Conservation (phyloP, 2,888 invertebrate genomes). For the Macropis europaea region DNA sequence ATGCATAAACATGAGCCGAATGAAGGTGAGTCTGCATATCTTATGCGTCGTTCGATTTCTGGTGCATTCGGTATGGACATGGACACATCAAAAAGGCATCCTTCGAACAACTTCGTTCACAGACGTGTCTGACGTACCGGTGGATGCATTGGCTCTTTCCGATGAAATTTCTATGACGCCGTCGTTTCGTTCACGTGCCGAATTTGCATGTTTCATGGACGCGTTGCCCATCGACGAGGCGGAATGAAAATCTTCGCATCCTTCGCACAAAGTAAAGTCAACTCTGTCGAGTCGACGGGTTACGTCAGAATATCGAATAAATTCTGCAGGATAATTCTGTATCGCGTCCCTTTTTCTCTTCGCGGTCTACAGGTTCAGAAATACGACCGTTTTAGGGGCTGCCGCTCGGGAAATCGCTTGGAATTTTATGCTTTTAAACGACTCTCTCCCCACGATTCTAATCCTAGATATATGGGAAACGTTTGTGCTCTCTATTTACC, state of each 20-base stretch:
- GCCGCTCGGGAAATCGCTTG: background rate
- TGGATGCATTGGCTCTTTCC: slow-evolving; percentile 22
- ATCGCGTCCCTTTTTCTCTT: slow-evolving; percentile 45
- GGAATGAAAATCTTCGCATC: slow-evolving; percentile 1
- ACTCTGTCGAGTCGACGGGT: slow-evolving; percentile 6
- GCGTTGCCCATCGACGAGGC: background rate
- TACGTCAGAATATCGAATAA: slow-evolving; percentile 29
- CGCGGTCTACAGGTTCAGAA: slow-evolving; percentile 54
- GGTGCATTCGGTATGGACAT: too few relatives aligned
- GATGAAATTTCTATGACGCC: slow-evolving; percentile 15
- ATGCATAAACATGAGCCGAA: background rate
- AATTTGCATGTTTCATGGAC: background rate
- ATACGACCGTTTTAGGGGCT: slow-evolving; percentile 36
- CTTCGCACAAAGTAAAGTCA: slow-evolving; percentile 18
- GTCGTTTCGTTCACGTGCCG: background rate
- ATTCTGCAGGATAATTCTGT: slow-evolving; percentile 60
- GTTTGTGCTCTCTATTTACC: slow-evolving; percentile 25
- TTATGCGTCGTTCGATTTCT: background rate
- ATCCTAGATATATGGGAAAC: slow-evolving; percentile 42
- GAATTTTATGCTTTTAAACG: slow-evolving; percentile 22
- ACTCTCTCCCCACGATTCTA: slow-evolving; percentile 42
- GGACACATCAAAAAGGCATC: background rate
- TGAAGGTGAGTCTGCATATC: background rate
- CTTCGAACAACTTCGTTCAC: slow-evolving; percentile 4
- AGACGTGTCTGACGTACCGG: slow-evolving; percentile 16